A percentile compares a stretch with the other conserved stretches of the same genome.
phyloP scores from a whole-genome alignment of 2,113 vertebrate genomes.

The Oceanodroma tethys region DNA sequence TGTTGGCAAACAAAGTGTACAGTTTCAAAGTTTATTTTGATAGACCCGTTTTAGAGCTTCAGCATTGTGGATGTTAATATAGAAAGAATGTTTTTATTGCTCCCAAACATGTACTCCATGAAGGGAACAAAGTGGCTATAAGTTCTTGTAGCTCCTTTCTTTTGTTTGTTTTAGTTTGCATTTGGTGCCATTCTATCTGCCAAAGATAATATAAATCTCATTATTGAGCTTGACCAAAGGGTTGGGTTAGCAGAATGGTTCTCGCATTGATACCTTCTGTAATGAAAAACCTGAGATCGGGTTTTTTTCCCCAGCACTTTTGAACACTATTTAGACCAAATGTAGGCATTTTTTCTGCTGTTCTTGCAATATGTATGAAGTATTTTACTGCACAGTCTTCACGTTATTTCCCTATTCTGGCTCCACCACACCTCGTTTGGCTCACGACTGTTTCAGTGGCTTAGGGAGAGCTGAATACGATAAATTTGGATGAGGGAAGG shows the following conservation, averaged over 20 bases:
- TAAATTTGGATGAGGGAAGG: accelerated
- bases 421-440: neutral
- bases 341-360: neutral
- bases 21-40: neutral
- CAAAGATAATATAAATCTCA: neutral
- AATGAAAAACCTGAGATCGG: neutral
- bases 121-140: neutral
- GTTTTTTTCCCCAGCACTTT: neutral
- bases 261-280: neutral
- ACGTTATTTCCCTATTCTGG: accelerated
- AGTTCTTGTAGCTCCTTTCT: neutral
- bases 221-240: neutral
- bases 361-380: accelerated
- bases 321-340: neutral
- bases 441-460: neutral
- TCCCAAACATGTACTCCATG: neutral
- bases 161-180: neutral
- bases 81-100: neutral
- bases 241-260: neutral
- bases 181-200: neutral
- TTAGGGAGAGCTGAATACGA: neutral
- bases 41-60: neutral
- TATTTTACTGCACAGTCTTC: neutral
- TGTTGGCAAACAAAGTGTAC: neutral
- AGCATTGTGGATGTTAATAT: neutral